Base-by-base conservation (phyloP, 2,113 vertebrate genomes). In the Rhipidura dahli region DNA sequence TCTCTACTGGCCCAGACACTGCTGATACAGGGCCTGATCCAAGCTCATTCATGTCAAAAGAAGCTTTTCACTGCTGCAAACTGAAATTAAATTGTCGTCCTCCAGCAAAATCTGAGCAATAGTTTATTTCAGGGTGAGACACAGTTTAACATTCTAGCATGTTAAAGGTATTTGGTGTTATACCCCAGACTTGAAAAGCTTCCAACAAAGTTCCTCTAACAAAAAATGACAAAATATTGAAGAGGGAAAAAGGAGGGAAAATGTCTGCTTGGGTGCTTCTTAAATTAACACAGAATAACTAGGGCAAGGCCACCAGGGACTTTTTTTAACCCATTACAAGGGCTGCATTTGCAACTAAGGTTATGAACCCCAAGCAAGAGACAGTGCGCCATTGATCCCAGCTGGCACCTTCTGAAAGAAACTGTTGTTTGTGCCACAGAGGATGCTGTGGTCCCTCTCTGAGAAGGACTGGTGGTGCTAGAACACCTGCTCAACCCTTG, bases 401-500 rank as follows among this genome's bases (percentile, higher is more conserved):
- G 79, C 83, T 95, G 90, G 85, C 93, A 73, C 47, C 63, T 83
- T 83, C 68, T 96, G 69, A 96, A 96, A 95, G 83, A 71, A 93
- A 20, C 68, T 78, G 47, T 86, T 95, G 84, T 96, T 70, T 78
- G 28, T 82, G 57, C 45, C 44, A 27, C 68, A 87, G 82, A 88
- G 85, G 93, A 93, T 95, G 90, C 88, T 80, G 59, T 80, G 79
- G 64, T 54, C 84, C 51, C 39, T 94, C 83, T 78, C 68, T 83
- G 40, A 92, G 66, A 42, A 54, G 85, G 64, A 66, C 69, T 89
- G 71, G 35, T 87, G 72, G 54, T 89, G 56, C 70, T 93, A 60
- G 56, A 93, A 82, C 95, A 96, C 96, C 96, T 93, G 93, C 68
- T 96, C 68, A 37, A 56, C 65, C 24, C 83, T 93, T 88, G 68